Evolutionary conservation across 1,140 invertebrate genomes (phyloP).

Genomic region (Drosophila ercepeae): DNA sequence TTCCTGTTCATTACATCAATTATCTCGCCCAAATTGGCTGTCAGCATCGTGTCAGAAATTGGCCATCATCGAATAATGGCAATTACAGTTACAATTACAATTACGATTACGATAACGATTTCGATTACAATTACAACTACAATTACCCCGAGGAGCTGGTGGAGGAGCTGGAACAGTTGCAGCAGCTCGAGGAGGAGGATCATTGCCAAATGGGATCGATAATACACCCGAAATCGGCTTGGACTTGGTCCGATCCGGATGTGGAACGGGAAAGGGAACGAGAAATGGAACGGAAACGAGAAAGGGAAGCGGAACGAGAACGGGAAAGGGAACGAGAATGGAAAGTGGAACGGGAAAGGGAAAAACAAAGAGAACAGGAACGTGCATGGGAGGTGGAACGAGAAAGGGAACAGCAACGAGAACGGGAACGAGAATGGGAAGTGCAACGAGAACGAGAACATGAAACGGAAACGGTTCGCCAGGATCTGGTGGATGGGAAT

Average conservation of each 20-base stretch:
- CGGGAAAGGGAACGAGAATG: too few relatives aligned
- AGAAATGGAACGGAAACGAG: too few relatives aligned
- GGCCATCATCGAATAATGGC: constrained; percentile 33
- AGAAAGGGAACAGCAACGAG: too few relatives aligned
- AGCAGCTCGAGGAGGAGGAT: constrained; percentile 7
- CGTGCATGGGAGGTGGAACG: too few relatives aligned
- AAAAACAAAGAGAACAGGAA: too few relatives aligned
- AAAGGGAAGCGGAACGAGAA: too few relatives aligned
- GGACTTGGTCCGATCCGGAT: constrained; percentile 3
- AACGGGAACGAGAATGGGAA: too few relatives aligned
- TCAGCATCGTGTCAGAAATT: constrained; percentile 62
- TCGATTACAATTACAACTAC: neutral
- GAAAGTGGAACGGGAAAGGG: too few relatives aligned
- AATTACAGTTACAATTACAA: constrained; percentile 17
- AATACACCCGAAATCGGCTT: constrained; percentile 30
- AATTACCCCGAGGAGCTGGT: constrained; percentile 5
- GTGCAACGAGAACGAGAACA: too few relatives aligned
- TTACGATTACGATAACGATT: constrained; percentile 3
- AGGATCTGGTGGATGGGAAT: constrained; percentile 43
- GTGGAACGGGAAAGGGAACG: neutral
- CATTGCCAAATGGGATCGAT: constrained; percentile 23
- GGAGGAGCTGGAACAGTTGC: neutral
- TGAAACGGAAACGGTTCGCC: neutral
- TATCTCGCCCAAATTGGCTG: constrained; percentile 73
- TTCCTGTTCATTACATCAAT: constrained; percentile 50